These are phyloP conservation scores for Malachius bipustulatus DNA, from an alignment of 2,888 invertebrate genomes.

Conservation along the genomic window DNA sequence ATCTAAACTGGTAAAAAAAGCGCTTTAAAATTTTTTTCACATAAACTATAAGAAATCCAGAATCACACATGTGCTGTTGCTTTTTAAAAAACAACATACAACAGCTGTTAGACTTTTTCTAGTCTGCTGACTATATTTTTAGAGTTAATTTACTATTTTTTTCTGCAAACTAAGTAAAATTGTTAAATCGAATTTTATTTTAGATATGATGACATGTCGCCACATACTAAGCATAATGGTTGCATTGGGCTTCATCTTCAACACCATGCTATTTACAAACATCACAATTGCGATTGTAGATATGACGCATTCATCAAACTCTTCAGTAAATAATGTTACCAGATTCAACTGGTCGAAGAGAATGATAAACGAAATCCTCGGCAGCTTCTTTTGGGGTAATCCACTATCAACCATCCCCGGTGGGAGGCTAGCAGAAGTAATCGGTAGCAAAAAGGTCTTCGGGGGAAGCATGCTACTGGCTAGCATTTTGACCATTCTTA, in stretches of 20 bases:
- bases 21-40: too few species aligned
- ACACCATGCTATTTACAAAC: slow-evolving; percentile 79
- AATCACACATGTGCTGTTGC: too few species aligned
- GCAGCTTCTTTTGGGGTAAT: slow-evolving; percentile 89
- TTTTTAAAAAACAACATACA: too few species aligned
- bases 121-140: too few species aligned
- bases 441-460: slow-evolving; percentile 73
- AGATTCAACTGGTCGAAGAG: slow-evolving; percentile 69
- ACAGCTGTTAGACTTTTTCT: too few species aligned
- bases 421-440: slow-evolving; percentile 69
- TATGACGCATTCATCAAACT: slow-evolving; percentile 50
- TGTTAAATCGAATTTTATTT: too few species aligned
- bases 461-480: slow-evolving; percentile 78
- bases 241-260: slow-evolving; percentile 78
- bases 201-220: slow-evolving; percentile 47
- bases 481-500: slow-evolving; percentile 67
- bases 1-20: too few species aligned
- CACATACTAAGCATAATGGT: slow-evolving; percentile 75
- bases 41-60: too few species aligned
- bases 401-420: slow-evolving; percentile 82
- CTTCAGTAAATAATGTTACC: too few species aligned
- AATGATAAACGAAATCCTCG: slow-evolving; percentile 68
- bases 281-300: slow-evolving; percentile 77
- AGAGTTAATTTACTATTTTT: too few species aligned
- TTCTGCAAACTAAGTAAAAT: too few species aligned